Evolutionary conservation across 2,113 vertebrate genomes (phyloP).

Genomic region (Trematocara marginatum): DNA sequence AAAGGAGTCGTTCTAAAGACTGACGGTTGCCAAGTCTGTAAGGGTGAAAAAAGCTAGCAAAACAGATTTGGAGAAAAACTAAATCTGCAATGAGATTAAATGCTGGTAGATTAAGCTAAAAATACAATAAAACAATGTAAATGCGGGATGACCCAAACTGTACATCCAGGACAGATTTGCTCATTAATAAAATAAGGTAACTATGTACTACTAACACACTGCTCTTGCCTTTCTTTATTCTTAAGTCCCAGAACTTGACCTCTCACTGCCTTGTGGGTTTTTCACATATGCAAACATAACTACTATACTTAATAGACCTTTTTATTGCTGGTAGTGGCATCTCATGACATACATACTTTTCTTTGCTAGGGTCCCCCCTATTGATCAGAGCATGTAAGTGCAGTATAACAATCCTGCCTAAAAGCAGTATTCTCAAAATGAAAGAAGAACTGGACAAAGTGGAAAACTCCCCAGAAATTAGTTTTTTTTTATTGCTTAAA

Average conservation of each 20-base stretch:
- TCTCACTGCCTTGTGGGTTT: background rate
- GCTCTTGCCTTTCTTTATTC: background rate
- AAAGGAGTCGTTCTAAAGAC: background rate
- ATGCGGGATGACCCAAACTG: accelerated
- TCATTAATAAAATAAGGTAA: background rate
- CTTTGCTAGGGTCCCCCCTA: background rate
- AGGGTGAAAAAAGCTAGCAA: background rate
- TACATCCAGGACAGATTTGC: background rate
- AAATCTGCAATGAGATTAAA: background rate
- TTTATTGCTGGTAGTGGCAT: background rate
- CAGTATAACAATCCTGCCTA: background rate
- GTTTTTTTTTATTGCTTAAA: background rate
- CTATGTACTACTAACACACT: background rate
- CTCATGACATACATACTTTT: background rate
- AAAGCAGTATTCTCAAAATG: background rate
- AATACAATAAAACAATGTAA: background rate
- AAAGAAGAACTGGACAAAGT: background rate
- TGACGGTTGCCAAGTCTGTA: background rate
- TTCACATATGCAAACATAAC: background rate
- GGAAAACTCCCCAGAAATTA: background rate
- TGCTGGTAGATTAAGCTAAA: background rate
- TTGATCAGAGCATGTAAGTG: background rate
- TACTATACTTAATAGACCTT: background rate
- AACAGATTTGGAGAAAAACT: background rate
- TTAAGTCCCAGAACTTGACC: background rate